Evolutionary conservation across 2,113 vertebrate species (phyloP).

Genomic region (Eupsittula cactorum): DNA sequence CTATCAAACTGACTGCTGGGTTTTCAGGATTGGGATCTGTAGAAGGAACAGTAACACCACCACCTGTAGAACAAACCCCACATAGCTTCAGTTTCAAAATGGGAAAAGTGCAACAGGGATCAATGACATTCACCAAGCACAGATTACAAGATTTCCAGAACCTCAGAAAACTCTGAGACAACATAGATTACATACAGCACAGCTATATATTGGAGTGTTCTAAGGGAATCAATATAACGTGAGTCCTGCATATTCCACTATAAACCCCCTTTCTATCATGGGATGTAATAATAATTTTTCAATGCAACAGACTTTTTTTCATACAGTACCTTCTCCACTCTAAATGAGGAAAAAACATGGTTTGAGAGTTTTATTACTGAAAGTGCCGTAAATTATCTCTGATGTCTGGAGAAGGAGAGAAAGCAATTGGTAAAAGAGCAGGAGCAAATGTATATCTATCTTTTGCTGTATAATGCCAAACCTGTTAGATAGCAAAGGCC

Average conservation of each 20-base stretch:
- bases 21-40: neutral
- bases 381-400: neutral
- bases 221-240: neutral
- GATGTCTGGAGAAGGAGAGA: neutral
- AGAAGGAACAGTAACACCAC: neutral
- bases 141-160: neutral
- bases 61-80: neutral
- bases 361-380: neutral
- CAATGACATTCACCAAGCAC: neutral
- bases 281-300: neutral
- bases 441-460: neutral
- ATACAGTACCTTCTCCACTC: neutral
- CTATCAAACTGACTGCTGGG: neutral
- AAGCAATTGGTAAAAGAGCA: neutral
- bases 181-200: neutral
- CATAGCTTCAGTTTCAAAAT: neutral
- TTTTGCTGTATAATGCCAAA: neutral
- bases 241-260: neutral
- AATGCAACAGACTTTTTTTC: neutral
- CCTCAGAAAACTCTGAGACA: neutral
- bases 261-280: neutral
- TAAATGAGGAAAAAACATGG: neutral
- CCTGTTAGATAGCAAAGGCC: neutral
- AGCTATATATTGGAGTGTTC: neutral
- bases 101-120: neutral